Evolutionary conservation across 1,140 invertebrate genomes (phyloP).

Genomic region (Pogonognathellus flavescens): DNA sequence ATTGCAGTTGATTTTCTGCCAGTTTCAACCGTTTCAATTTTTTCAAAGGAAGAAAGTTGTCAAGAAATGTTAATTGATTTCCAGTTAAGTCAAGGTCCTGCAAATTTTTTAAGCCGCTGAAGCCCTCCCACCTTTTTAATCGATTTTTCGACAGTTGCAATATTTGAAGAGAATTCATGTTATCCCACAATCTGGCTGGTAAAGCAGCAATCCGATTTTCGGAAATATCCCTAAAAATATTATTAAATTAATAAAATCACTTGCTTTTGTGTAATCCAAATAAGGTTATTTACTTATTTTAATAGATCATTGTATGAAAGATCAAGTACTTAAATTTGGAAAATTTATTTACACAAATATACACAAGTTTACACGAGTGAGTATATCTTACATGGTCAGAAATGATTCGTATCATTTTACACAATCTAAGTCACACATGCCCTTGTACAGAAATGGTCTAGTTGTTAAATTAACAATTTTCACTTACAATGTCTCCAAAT

Average conservation of each 20-base stretch:
- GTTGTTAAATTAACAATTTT: slow-evolving; percentile 9
- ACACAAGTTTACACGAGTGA: no score
- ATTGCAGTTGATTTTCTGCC: slow-evolving; percentile 66
- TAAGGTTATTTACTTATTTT: no score
- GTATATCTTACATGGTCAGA: no score
- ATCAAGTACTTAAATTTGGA: no score
- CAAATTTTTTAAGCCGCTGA: slow-evolving; percentile 70
- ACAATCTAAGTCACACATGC: no score
- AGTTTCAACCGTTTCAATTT: slow-evolving; percentile 65
- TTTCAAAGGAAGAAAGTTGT: slow-evolving; percentile 47
- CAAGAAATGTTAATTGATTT: slow-evolving; percentile 68
- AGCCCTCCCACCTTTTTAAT: slow-evolving; percentile 70
- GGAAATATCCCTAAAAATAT: slow-evolving; percentile 78
- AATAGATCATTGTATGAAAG: no score
- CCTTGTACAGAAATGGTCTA: no score
- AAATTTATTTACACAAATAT: no score
- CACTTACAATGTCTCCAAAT: slow-evolving; percentile 68
- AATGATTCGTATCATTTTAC: no score
- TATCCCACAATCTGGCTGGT: slow-evolving; percentile 71
- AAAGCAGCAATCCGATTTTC: slow-evolving; percentile 78
- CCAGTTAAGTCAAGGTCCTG: slow-evolving; percentile 73
- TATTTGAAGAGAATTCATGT: slow-evolving; percentile 69
- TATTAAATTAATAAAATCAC: no score
- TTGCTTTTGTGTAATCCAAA: no score
- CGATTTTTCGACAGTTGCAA: slow-evolving; percentile 73